These are phyloP conservation scores for Eurois occulta DNA, from an alignment of 2,888 invertebrate genomes.

Conservation along the genomic window DNA sequence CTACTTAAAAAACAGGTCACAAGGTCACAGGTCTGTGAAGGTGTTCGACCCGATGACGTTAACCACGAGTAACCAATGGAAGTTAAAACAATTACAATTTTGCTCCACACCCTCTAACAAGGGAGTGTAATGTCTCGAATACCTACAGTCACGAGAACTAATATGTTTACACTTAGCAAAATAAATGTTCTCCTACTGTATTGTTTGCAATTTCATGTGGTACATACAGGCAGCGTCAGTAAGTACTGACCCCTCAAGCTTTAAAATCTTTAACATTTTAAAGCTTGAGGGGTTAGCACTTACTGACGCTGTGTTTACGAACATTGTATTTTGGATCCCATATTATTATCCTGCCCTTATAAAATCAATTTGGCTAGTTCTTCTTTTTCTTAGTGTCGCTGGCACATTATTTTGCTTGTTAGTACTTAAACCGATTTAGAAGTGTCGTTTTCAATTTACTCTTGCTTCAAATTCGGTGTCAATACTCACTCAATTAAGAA, in stretches of 20 bases:
- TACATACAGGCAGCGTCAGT: too few species aligned
- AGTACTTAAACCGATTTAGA: too few species aligned
- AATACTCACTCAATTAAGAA: background rate
- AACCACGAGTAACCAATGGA: background rate
- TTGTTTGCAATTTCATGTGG: background rate
- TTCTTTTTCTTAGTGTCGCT: too few species aligned
- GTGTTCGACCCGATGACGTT: constrained; percentile 26
- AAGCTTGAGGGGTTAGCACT: too few species aligned
- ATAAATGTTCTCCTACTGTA: background rate
- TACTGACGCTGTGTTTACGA: too few species aligned
- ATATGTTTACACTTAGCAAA: background rate
- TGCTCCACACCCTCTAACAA: constrained; percentile 5
- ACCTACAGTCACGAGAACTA: background rate
- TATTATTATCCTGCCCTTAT: too few species aligned
- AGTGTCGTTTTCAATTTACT: background rate
- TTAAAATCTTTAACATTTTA: too few species aligned
- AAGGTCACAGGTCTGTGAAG: constrained; percentile 42
- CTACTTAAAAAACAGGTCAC: constrained; percentile 24
- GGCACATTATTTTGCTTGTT: too few species aligned
- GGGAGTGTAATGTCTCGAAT: background rate
- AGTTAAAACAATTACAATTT: background rate
- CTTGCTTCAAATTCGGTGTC: background rate
- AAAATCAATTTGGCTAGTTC: too few species aligned
- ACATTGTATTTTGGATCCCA: too few species aligned
- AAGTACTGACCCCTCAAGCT: too few species aligned